Base-by-base conservation (phyloP, 1,140 invertebrate genomes). In the Cepaea nemoralis region DNA sequence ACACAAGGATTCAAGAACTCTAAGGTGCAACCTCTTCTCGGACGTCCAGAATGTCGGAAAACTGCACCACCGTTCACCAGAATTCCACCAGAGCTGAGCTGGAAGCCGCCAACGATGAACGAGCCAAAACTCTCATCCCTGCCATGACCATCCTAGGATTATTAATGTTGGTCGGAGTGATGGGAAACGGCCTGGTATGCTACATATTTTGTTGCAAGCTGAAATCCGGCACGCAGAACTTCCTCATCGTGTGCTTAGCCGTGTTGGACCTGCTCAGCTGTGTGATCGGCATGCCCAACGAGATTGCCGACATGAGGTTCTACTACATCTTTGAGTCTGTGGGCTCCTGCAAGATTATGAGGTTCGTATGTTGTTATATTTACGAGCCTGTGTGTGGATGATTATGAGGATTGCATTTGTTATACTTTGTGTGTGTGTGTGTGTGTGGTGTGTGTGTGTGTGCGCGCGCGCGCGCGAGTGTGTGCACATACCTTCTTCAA, bases 341-440 rank as follows among this genome's bases (percentile, higher is more conserved):
- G 19, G 33, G 81, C 0, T 79, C 86, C 0, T 89, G 88, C 71
- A 87, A 86, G 73, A 70, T 89, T 3, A 84, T 88, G 66, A 78
- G 86, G 24, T 88, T 59, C 19, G 45, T 48, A 12, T n/a, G n/a
- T n/a, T n/a, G n/a, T n/a, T n/a, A n/a, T n/a, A n/a, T n/a, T n/a
- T n/a, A n/a, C n/a, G n/a, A n/a, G n/a, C n/a, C n/a, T n/a, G n/a
- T n/a, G n/a, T n/a, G n/a, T n/a, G n/a, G n/a, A n/a, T n/a, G n/a
- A n/a, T n/a, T n/a, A n/a, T n/a, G n/a, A n/a, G n/a, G n/a, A n/a
- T n/a, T n/a, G n/a, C n/a, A n/a, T n/a, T n/a, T n/a, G n/a, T n/a
- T n/a, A n/a, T n/a, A n/a, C n/a, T n/a, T n/a, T n/a, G n/a, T n/a
- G n/a, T n/a, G n/a, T n/a, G n/a, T n/a, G n/a, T n/a, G n/a, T n/a